Evolutionary conservation across 1,140 invertebrate genomes (phyloP), one percentile per base, ranked within the genome.

Genomic region (Mizuhopecten yessoensis): DNA sequence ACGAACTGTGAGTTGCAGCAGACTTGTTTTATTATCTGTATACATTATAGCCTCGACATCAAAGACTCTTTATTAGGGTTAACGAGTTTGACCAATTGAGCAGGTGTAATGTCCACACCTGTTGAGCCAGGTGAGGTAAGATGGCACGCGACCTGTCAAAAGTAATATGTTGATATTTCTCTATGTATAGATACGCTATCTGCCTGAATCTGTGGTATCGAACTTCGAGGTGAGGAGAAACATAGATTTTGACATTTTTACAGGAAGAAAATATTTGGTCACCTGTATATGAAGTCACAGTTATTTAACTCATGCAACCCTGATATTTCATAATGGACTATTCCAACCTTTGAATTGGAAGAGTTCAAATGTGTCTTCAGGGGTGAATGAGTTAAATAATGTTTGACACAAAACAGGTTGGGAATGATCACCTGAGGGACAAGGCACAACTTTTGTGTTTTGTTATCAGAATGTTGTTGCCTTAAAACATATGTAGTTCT

Each of bases 91-190:
- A 75, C 57, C 57, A 0, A 29, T n/a, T 29, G 57, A 29, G 29
- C 57, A 75, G 57, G 57, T 75, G 57, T 75, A 75, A n/a, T 75
- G 23, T n/a, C 42, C 42, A 45, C 42, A 45, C 42, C 57, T 75
- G 57, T 29, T 75, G 1, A 75, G 57, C 9, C 57, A 75, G 57
- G 57, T 75, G 57, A 75, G 57, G 29, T n/a, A 75, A n/a, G n/a
- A 75, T 13, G 13, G 13, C 13, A 13, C 57, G 5, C 17, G 17
- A 45, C 42, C 42, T 45, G 1, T 13, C 42, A 45, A 17, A 29
- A 29, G 57, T 23, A 29, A 75, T n/a, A 29, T 17, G 42, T 7
- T 45, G 17, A 0, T n/a, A n/a, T n/a, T n/a, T n/a, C n/a, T n/a
- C n/a, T n/a, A n/a, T 9, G 42, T 45, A 45, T 45, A 45, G 10